A percentile compares a stretch with the other conserved stretches of the same genome.
Evolutionary conservation across 2,888 invertebrate genomes (phyloP).

Genomic region (Coleophora deauratella): DNA sequence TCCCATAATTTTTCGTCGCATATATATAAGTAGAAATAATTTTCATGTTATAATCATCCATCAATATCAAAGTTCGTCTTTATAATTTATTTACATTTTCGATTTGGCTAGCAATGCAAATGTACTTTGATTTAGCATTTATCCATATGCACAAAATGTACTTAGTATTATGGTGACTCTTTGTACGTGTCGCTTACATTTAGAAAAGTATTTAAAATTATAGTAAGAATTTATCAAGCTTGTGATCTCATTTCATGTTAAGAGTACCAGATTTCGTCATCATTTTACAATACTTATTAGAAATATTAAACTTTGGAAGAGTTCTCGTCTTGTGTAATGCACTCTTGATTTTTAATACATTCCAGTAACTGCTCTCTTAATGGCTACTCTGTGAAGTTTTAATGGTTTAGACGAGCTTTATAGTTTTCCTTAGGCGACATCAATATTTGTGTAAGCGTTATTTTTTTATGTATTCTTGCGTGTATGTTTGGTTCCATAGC

Average conservation of each 20-base stretch:
- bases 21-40: slow-evolving; percentile 47
- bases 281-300: slow-evolving; percentile 37
- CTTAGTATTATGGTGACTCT: slow-evolving; percentile 53
- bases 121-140: slow-evolving; percentile 54
- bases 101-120: slow-evolving; percentile 41
- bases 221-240: slow-evolving; percentile 45
- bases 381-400: slow-evolving; percentile 45
- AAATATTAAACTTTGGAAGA: slow-evolving; percentile 27
- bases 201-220: slow-evolving; percentile 38
- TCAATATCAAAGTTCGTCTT: slow-evolving; percentile 30
- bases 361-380: slow-evolving; percentile 52
- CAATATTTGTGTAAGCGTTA: slow-evolving; percentile 48
- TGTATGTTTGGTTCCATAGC: slow-evolving; percentile 47
- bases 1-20: slow-evolving; percentile 49
- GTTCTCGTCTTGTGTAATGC: slow-evolving; percentile 37
- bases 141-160: slow-evolving; percentile 68
- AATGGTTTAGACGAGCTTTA: slow-evolving; percentile 54
- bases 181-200: slow-evolving; percentile 36
- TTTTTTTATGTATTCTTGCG: slow-evolving; percentile 42
- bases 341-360: slow-evolving; percentile 50
- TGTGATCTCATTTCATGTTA: slow-evolving; percentile 63
- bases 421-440: slow-evolving; percentile 57
- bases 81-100: slow-evolving; percentile 41
- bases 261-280: slow-evolving; percentile 37
- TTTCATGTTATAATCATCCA: slow-evolving; percentile 43